phyloP scores from a whole-genome alignment of 1,140 invertebrate genomes.

The Tetraneura akinire region DNA sequence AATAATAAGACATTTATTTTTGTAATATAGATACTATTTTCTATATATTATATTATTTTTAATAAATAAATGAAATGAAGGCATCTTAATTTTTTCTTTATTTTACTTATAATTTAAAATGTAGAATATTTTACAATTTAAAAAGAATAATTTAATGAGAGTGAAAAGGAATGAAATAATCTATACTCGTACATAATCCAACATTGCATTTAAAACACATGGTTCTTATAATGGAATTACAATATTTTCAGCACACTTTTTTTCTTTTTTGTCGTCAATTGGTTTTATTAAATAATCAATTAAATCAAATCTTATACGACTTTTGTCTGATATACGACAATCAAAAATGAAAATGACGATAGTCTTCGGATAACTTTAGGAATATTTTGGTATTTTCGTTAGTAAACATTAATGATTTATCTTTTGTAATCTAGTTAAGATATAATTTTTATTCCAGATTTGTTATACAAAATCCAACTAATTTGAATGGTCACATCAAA shows the following conservation, averaged over 20 bases:
- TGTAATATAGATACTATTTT: too few species aligned
- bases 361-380: background rate
- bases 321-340: background rate
- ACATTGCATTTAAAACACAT: background rate
- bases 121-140: too few species aligned
- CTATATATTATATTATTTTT: too few species aligned
- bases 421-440: background rate
- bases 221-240: background rate
- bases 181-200: background rate
- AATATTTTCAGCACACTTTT: background rate
- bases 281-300: background rate
- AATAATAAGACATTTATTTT: too few species aligned
- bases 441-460: background rate
- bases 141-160: too few species aligned
- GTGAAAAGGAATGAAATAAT: background rate
- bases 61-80: too few species aligned
- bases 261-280: background rate
- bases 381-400: background rate
- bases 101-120: too few species aligned
- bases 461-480: constrained; percentile 16
- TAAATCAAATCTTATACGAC: background rate
- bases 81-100: too few species aligned
- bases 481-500: constrained; percentile 48
- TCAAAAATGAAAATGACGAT: background rate
- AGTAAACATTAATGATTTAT: background rate